A percentile compares a stretch with the other conserved stretches of the same genome.
phyloP scores from a whole-genome alignment of 2,888 invertebrate species.

The Hemistola chrysoprasaria region DNA sequence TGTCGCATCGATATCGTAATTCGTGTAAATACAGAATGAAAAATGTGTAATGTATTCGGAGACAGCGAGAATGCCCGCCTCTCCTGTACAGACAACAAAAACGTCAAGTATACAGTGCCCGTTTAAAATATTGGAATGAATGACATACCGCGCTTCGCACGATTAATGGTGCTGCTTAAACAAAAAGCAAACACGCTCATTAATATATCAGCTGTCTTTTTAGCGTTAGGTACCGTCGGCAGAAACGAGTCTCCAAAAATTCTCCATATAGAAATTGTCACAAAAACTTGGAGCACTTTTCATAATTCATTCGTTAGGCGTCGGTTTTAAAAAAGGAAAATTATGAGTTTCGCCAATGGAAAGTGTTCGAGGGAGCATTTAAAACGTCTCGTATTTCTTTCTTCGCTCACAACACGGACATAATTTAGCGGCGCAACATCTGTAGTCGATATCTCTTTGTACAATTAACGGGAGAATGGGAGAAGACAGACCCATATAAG shows the following conservation, averaged over 20 bases:
- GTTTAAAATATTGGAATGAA: slow-evolving; percentile 82
- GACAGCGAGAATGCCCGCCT: slow-evolving; percentile 64
- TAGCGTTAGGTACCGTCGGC: slow-evolving; percentile 68
- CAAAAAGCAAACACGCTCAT: slow-evolving; percentile 80
- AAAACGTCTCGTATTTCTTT: slow-evolving; percentile 72
- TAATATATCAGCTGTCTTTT: slow-evolving; percentile 82
- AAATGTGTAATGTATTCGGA: slow-evolving; percentile 46
- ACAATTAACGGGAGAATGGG: slow-evolving; percentile 73
- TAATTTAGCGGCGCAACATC: slow-evolving; percentile 71
- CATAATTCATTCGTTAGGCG: slow-evolving; percentile 49
- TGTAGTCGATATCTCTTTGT: slow-evolving; percentile 75
- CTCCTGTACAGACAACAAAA: slow-evolving; percentile 74
- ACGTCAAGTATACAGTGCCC: slow-evolving; percentile 63
- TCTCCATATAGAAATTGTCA: no score
- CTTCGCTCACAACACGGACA: slow-evolving; percentile 60
- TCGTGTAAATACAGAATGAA: slow-evolving; percentile 33
- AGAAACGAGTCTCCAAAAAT: slow-evolving; percentile 30
- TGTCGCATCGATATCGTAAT: not conserved
- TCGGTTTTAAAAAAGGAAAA: slow-evolving; percentile 33
- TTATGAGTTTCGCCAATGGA: slow-evolving; percentile 48
- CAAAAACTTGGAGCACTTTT: slow-evolving; percentile 37
- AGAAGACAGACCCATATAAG: slow-evolving; percentile 63
- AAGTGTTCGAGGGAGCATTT: slow-evolving; percentile 47
- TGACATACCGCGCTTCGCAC: slow-evolving; percentile 79
- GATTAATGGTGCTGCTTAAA: slow-evolving; percentile 74